Percentiles rank a stretch among this genome's conserved stretches.
Conservation (phyloP, 2,113 vertebrate species). For the Perca schrenkii region DNA sequence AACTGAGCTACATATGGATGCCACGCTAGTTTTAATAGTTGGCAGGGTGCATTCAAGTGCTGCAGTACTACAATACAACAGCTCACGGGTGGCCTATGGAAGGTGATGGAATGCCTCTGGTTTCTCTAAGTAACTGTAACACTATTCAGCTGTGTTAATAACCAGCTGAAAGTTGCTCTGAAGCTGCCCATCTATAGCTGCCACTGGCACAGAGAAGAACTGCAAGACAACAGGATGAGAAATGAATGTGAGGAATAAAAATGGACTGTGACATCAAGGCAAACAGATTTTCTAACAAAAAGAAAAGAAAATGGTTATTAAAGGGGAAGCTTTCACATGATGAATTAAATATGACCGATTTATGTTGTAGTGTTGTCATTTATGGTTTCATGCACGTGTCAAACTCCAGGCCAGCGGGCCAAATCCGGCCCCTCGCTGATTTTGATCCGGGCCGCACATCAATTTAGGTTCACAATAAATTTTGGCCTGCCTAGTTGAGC, state of each 20-base stretch:
- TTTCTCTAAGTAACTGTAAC: conserved; percentile 4
- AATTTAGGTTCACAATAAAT: no score
- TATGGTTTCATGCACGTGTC: not conserved
- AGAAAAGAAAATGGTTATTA: not conserved
- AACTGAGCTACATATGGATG: conserved; percentile 60
- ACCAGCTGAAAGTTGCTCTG: conserved; percentile 12
- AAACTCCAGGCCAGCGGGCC: no score
- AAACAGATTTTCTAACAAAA: not conserved
- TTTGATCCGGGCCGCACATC: no score
- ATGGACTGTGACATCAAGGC: not conserved
- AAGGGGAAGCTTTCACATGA: not conserved
- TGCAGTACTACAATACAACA: conserved; percentile 31
- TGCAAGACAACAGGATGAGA: not conserved
- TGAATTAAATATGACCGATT: not conserved
- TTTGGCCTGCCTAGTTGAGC: no score
- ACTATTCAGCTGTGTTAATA: conserved; percentile 4
- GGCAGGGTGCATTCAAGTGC: conserved; percentile 13
- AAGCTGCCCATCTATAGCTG: conserved; percentile 65
- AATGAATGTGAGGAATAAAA: not conserved
- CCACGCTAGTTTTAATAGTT: conserved; percentile 34
- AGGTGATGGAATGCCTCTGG: conserved; percentile 8
- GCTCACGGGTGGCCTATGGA: conserved; percentile 39
- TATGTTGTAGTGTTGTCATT: not conserved
- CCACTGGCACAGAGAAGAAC: conserved; percentile 50
- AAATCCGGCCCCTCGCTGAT: no score